Percentiles rank a stretch among this genome's conserved stretches.
Evolutionary conservation across 2,888 invertebrate genomes (phyloP).

Genomic region (Platycheirus albimanus): DNA sequence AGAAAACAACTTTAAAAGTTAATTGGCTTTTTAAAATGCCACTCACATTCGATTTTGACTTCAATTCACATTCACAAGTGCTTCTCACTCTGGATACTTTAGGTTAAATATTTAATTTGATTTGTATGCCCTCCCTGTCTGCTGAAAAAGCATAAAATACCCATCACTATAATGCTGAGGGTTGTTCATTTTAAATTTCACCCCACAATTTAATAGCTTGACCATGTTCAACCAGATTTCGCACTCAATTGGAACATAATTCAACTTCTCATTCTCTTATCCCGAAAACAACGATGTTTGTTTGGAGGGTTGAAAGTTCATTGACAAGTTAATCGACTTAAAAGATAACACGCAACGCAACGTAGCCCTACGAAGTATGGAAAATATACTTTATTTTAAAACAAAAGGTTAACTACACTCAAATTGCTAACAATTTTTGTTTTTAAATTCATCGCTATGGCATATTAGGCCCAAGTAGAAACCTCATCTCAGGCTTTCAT

Average conservation of each 20-base stretch:
- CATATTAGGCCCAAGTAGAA: conserved; percentile 33
- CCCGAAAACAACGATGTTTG: background rate
- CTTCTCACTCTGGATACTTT: background rate
- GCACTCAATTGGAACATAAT: conserved; percentile 80
- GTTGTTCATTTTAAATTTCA: conserved; percentile 66
- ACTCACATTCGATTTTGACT: conserved; percentile 25
- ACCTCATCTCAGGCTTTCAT: background rate
- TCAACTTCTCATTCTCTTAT: conserved; percentile 43
- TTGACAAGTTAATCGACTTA: conserved; percentile 66
- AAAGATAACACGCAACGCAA: conserved; percentile 39
- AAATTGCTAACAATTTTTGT: conserved; percentile 21
- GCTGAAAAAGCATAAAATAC: background rate
- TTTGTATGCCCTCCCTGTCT: background rate
- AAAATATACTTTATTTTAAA: background rate
- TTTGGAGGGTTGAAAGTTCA: conserved; percentile 52
- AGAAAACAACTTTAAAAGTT: conserved; percentile 18
- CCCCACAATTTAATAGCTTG: conserved; percentile 60
- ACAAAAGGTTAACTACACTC: background rate
- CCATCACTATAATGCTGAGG: conserved; percentile 29
- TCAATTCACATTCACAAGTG: conserved; percentile 23
- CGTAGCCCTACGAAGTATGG: too few relatives aligned
- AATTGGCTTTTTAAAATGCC: conserved; percentile 46
- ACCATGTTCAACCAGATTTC: conserved; percentile 77
- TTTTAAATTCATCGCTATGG: conserved; percentile 48
- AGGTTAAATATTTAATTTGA: conserved; percentile 60